These are phyloP conservation scores for Microtus pennsylvanicus DNA, from an alignment of 2,113 vertebrate genomes.

Conservation along the genomic window DNA sequence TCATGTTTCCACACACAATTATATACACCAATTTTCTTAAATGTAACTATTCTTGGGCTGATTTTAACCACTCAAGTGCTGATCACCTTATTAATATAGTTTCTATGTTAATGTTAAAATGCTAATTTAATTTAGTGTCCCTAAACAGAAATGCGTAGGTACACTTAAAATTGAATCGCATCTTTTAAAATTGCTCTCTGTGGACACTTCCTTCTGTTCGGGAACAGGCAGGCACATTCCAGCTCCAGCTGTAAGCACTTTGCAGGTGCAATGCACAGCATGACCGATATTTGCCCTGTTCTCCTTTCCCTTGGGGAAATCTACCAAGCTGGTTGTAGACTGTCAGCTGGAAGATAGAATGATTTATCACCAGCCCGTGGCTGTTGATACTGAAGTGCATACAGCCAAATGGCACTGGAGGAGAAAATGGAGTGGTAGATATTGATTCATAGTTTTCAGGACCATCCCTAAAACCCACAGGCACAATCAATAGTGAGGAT, in stretches of 20 bases:
- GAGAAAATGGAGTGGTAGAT: conserved; percentile 48
- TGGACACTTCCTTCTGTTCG: conserved; percentile 59
- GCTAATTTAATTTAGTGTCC: conserved; percentile 70
- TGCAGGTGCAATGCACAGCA: conserved; percentile 58
- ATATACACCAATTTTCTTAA: conserved; percentile 21
- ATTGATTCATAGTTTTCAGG: conserved; percentile 72
- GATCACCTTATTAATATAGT: conserved; percentile 61
- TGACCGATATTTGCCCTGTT: conserved; percentile 72
- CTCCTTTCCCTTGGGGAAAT: conserved; percentile 75
- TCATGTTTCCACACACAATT: background rate
- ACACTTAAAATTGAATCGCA: conserved; percentile 67
- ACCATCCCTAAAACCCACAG: conserved; percentile 36
- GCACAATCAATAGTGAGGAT: conserved; percentile 66
- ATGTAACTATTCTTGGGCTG: conserved; percentile 33
- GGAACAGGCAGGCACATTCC: conserved; percentile 64
- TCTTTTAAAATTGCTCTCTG: conserved; percentile 71
- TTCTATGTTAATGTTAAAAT: conserved; percentile 64
- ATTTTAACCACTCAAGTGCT: conserved; percentile 50
- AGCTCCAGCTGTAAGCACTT: conserved; percentile 68
- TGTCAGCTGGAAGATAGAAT: conserved; percentile 75
- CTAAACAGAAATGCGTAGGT: conserved; percentile 64
- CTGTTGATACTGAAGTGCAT: conserved; percentile 68
- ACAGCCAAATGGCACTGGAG: conserved; percentile 59
- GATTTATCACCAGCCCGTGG: conserved; percentile 77
- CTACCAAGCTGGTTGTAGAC: conserved; percentile 66